phyloP scores from a whole-genome alignment of 1,140 invertebrate species.

The Eueides isabella region DNA sequence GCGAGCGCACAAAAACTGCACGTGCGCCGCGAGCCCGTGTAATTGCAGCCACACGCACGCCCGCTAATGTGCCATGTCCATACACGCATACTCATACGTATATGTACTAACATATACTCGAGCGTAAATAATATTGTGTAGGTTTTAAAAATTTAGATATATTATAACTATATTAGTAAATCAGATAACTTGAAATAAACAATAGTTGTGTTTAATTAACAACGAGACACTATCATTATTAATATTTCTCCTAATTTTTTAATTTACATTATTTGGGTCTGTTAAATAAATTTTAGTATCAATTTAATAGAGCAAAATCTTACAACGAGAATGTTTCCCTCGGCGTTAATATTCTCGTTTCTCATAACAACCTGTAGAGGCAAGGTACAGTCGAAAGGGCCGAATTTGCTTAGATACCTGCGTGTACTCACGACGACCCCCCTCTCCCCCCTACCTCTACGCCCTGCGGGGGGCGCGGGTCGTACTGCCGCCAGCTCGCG shows the following conservation, averaged over 20 bases:
- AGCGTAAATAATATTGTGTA: too few species aligned
- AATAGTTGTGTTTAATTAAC: background rate
- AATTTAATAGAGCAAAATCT: background rate
- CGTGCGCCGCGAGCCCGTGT: slow-evolving; percentile 34
- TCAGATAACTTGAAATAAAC: background rate
- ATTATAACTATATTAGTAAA: too few species aligned
- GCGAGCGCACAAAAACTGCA: slow-evolving; percentile 34
- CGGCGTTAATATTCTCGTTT: slow-evolving; percentile 17
- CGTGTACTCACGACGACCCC: slow-evolving; percentile 9
- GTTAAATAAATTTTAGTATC: background rate
- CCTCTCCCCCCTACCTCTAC: background rate
- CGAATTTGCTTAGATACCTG: slow-evolving; percentile 45
- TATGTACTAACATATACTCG: too few species aligned
- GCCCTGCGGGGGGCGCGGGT: background rate
- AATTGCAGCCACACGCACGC: slow-evolving; percentile 34
- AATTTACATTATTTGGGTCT: background rate
- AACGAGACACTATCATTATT: background rate
- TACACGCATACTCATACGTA: too few species aligned
- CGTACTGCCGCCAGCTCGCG: background rate
- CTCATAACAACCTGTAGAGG: slow-evolving; percentile 26
- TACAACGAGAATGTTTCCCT: background rate
- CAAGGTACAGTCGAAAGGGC: slow-evolving; percentile 30
- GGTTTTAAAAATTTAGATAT: too few species aligned
- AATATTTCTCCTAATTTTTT: background rate
- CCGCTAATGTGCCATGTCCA: background rate